These are phyloP conservation scores for Lutjanus erythropterus DNA, from an alignment of 2,113 vertebrate genomes.

Conservation along the genomic window DNA sequence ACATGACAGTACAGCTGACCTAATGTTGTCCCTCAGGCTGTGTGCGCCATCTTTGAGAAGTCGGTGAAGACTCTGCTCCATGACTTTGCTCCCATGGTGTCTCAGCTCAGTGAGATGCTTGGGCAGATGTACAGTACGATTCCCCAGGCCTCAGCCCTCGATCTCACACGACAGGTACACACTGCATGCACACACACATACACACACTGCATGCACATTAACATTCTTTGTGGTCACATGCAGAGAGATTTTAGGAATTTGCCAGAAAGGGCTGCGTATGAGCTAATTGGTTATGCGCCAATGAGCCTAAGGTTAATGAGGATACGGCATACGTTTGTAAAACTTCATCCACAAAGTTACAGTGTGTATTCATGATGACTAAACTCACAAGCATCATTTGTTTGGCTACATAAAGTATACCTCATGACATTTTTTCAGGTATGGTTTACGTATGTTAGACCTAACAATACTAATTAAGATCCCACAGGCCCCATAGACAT, in stretches of 20 bases:
- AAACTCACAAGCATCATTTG: background rate
- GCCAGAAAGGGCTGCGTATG: background rate
- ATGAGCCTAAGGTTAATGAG: conserved; percentile 5
- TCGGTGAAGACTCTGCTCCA: conserved; percentile 98
- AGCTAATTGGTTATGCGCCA: background rate
- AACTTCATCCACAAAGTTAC: background rate
- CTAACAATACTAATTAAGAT: too few relatives aligned
- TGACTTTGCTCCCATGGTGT: conserved; percentile 98
- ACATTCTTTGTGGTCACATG: background rate
- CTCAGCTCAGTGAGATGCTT: conserved; percentile 98
- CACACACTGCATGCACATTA: background rate
- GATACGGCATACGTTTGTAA: background rate
- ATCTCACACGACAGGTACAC: conserved; percentile 96
- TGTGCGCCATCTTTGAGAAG: conserved; percentile 99
- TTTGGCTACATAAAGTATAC: background rate
- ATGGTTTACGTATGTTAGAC: background rate
- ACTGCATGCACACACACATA: background rate
- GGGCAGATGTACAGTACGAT: conserved; percentile 99
- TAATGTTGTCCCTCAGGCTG: conserved; percentile 85
- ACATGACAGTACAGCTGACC: conserved; percentile 9
- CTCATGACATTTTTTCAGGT: background rate
- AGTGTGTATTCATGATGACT: background rate
- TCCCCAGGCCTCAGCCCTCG: conserved; percentile 96
- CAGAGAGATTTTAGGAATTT: conserved; percentile 9
- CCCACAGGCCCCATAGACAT: too few relatives aligned